These are phyloP conservation scores for Thereva unica DNA, from an alignment of 2,888 invertebrate species.

Conservation along the genomic window DNA sequence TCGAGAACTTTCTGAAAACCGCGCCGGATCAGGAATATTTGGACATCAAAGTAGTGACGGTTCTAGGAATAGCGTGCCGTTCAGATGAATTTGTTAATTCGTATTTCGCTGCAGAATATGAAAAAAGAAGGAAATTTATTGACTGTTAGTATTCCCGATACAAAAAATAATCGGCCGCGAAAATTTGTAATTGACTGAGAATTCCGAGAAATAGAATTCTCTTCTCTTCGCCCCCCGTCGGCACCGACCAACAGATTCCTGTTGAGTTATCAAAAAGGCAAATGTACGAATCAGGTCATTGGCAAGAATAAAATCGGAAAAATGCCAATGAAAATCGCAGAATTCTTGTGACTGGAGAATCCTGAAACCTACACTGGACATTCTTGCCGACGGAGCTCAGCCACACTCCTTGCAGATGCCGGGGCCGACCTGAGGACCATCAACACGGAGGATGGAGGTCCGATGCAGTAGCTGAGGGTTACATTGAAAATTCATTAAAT, in stretches of 20 bases:
- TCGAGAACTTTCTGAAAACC: conserved; percentile 45
- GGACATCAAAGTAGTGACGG: conserved; percentile 42
- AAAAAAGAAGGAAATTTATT: conserved; percentile 38
- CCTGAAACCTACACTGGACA: conserved; percentile 22
- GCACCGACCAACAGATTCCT: conserved; percentile 38
- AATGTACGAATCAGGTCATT: conserved; percentile 32
- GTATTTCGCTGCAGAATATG: conserved; percentile 40
- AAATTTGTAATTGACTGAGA: conserved; percentile 41
- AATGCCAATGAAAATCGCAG: conserved; percentile 12
- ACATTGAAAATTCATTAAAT: too few species aligned
- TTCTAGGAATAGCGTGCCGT: conserved; percentile 42
- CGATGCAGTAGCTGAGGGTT: too few species aligned
- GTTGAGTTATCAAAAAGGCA: conserved; percentile 37
- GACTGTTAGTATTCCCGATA: conserved; percentile 38
- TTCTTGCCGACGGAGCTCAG: conserved; percentile 10
- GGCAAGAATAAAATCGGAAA: too few species aligned
- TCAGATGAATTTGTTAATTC: conserved; percentile 40
- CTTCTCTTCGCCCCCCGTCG: conserved; percentile 41
- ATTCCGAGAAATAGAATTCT: conserved; percentile 41
- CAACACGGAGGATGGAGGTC: conserved; percentile 6
- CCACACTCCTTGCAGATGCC: conserved; percentile 9
- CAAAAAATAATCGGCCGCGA: conserved; percentile 40
- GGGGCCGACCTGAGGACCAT: conserved; percentile 10
- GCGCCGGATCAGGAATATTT: conserved; percentile 46
- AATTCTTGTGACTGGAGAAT: conserved; percentile 9